Conservation (phyloP, 2,113 vertebrate species). For the Callipepla squamata region DNA sequence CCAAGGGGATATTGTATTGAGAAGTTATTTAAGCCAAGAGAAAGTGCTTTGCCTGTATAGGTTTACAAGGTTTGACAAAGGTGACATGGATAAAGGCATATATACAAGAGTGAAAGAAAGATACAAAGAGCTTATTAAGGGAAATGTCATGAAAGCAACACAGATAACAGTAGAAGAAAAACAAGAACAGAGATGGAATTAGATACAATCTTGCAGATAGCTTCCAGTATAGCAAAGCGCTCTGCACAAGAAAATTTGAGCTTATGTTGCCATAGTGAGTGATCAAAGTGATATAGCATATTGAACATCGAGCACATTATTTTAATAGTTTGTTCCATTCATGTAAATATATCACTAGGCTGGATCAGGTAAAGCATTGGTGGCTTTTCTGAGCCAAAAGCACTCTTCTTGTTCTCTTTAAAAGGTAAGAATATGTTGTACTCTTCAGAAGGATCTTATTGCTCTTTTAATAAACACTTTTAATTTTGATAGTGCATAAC, state of each 20-base stretch:
- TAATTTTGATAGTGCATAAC: not conserved
- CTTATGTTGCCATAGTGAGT: constrained; percentile 14
- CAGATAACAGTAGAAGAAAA: not conserved
- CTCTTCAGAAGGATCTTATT: not conserved
- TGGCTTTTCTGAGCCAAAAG: not conserved
- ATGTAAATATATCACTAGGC: not conserved
- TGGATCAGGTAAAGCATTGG: not conserved
- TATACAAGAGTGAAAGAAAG: not conserved
- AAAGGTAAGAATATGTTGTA: not conserved
- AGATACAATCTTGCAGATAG: not conserved
- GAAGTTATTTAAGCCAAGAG: not conserved
- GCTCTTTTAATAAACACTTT: not conserved
- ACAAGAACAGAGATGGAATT: not conserved
- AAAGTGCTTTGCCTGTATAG: not conserved
- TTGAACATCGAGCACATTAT: not conserved
- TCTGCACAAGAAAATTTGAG: not conserved
- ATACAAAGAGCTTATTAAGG: not conserved
- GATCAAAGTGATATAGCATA: not conserved
- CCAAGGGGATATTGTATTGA: not conserved
- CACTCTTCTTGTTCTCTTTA: not conserved
- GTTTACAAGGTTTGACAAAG: not conserved
- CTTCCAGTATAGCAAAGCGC: not conserved
- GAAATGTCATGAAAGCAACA: not conserved
- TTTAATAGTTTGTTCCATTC: not conserved
- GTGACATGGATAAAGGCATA: not conserved